Conservation (phyloP, 2,888 invertebrate species). For the Oscheius sp. region DNA sequence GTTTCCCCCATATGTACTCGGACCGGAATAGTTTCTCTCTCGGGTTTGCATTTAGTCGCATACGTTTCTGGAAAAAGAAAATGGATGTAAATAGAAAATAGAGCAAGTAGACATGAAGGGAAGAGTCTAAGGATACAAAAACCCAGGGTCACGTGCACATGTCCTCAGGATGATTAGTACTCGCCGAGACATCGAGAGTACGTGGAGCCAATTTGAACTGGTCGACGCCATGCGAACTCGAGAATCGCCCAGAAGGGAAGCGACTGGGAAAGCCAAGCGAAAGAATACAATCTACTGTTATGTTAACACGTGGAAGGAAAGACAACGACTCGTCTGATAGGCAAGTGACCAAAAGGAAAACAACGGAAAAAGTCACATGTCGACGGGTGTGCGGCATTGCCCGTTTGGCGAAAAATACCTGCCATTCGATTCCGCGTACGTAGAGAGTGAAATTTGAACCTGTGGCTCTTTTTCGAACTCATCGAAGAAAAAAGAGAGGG, state of each 20-base stretch:
- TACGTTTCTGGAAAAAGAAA: background rate
- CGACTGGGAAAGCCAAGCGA: background rate
- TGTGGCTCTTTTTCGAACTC: background rate
- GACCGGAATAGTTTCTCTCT: constrained; percentile 1
- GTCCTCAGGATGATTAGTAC: no score
- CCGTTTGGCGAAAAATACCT: background rate
- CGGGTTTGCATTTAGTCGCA: background rate
- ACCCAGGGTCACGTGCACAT: no score
- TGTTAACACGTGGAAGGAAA: constrained; percentile 21
- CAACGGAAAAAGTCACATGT: constrained; percentile 23
- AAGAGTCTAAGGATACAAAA: no score
- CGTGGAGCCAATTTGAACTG: no score
- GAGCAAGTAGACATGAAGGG: no score
- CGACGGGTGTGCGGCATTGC: background rate
- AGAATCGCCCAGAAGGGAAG: no score
- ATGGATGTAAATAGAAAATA: background rate
- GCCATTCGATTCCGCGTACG: background rate
- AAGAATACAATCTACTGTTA: background rate
- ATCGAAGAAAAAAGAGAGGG: background rate
- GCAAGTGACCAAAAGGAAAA: constrained; percentile 14
- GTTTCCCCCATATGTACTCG: background rate
- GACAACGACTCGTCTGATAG: constrained; percentile 14
- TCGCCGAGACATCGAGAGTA: no score
- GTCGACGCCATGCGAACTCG: no score
- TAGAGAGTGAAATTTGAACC: background rate